Percentiles rank a stretch among this genome's conserved stretches.
These are phyloP conservation scores for Gobius niger DNA, from an alignment of 2,113 vertebrate genomes.

Conservation along the genomic window DNA sequence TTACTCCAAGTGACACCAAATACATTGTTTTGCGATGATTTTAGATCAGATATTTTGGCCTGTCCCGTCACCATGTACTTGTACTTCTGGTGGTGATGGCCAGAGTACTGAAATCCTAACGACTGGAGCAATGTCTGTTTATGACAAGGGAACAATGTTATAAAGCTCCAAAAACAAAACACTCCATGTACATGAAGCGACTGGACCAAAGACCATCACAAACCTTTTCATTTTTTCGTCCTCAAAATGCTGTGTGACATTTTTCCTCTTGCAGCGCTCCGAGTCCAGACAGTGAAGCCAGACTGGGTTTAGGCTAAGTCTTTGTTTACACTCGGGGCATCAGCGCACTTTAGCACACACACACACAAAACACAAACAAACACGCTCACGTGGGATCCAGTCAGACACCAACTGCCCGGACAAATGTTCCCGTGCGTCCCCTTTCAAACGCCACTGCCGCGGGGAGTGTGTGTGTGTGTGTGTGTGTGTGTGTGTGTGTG, in stretches of 20 bases:
- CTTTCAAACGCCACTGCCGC: slow-evolving; percentile 44
- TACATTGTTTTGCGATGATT: too few relatives aligned
- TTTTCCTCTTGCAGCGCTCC: neutral
- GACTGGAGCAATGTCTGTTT: too few relatives aligned
- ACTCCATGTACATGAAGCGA: too few relatives aligned
- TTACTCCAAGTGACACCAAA: too few relatives aligned
- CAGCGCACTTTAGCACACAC: slow-evolving; percentile 17
- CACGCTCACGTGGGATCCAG: slow-evolving; percentile 27
- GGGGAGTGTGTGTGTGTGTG: slow-evolving; percentile 26
- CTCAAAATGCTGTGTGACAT: neutral
- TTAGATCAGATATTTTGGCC: too few relatives aligned
- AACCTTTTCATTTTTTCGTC: neutral
- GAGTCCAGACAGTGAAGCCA: slow-evolving; percentile 7
- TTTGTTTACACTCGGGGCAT: slow-evolving; percentile 19
- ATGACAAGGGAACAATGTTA: too few relatives aligned
- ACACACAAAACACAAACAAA: slow-evolving; percentile 19
- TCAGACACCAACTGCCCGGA: slow-evolving; percentile 56
- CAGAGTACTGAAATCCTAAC: too few relatives aligned
- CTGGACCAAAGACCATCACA: neutral
- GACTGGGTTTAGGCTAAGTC: slow-evolving; percentile 16
- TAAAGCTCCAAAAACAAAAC: too few relatives aligned
- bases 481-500: slow-evolving; percentile 24
- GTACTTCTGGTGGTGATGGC: too few relatives aligned
- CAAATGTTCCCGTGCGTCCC: slow-evolving; percentile 59
- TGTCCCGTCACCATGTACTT: too few relatives aligned